Evolutionary conservation across 2,888 invertebrate genomes (phyloP).

Genomic region (Drosophila engyochracea): DNA sequence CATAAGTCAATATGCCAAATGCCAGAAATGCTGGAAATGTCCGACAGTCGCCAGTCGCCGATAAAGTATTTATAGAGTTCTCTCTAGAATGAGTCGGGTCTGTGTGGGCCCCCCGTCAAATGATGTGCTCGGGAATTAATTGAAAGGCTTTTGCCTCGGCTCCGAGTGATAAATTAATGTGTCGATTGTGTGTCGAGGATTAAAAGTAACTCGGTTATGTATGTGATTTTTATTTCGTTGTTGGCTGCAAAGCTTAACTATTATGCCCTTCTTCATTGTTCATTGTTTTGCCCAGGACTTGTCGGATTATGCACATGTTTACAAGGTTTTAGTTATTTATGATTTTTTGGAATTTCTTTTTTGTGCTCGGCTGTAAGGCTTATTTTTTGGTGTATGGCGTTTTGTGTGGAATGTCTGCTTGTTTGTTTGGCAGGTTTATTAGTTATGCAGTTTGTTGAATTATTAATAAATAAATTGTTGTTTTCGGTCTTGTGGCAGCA

Average conservation of each 20-base stretch:
- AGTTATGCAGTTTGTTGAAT: slow-evolving; percentile 75
- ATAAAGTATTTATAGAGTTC: slow-evolving; percentile 74
- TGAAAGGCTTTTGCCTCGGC: slow-evolving; percentile 70
- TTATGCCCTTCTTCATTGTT: slow-evolving; percentile 34
- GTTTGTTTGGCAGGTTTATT: slow-evolving; percentile 69
- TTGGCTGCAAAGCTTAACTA: slow-evolving; percentile 39
- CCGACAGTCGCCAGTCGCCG: slow-evolving; percentile 61
- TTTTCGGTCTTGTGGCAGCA: slow-evolving; percentile 36
- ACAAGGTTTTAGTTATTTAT: slow-evolving; percentile 78
- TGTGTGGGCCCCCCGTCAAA: slow-evolving; percentile 3
- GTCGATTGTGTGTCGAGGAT: slow-evolving; percentile 79
- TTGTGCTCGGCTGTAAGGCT: slow-evolving; percentile 18
- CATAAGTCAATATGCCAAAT: slow-evolving; percentile 79
- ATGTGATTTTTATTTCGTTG: slow-evolving; percentile 56
- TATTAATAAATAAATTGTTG: slow-evolving; percentile 66
- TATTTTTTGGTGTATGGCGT: slow-evolving; percentile 2
- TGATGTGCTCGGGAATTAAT: slow-evolving; percentile 74
- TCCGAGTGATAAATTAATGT: slow-evolving; percentile 76
- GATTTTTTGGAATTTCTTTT: slow-evolving; percentile 54
- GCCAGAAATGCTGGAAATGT: slow-evolving; percentile 64
- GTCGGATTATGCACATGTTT: slow-evolving; percentile 77
- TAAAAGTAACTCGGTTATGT: slow-evolving; percentile 71
- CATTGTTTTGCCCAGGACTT: slow-evolving; percentile 38
- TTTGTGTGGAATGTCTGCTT: slow-evolving; percentile 25
- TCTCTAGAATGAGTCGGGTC: slow-evolving; percentile 12